Evolutionary conservation across 1,140 invertebrate genomes (phyloP).

Genomic region (Melipona quadrifasciata): DNA sequence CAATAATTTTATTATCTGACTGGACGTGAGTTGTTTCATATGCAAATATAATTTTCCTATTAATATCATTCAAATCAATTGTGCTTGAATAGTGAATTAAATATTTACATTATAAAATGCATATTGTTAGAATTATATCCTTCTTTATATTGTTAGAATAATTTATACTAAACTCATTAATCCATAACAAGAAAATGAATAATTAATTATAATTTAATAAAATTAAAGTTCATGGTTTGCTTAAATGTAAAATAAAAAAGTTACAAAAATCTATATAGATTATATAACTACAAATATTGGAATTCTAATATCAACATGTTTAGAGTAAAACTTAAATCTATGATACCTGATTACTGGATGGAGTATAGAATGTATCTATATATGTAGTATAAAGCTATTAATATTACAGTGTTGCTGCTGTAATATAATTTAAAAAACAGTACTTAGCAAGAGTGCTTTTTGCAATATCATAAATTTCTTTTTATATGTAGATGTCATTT

Average conservation of each 20-base stretch:
- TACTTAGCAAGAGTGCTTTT: constrained; percentile 38
- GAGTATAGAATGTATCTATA: constrained; percentile 36
- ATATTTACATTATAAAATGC: constrained; percentile 46
- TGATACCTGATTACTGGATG: constrained; percentile 50
- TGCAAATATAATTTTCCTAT: constrained; percentile 56
- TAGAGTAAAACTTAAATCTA: constrained; percentile 40
- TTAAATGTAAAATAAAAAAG: constrained; percentile 21
- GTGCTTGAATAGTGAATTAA: constrained; percentile 40
- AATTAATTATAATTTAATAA: neutral
- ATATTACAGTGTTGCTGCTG: constrained; percentile 27
- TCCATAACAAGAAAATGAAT: constrained; percentile 9
- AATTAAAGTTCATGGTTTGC: constrained; percentile 1
- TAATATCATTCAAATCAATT: constrained; percentile 33
- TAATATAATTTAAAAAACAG: constrained; percentile 44
- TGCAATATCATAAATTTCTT: constrained; percentile 21
- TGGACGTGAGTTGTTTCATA: constrained; percentile 69
- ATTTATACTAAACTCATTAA: constrained; percentile 1
- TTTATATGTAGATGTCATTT: constrained; percentile 27
- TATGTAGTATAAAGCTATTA: constrained; percentile 34
- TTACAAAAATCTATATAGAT: constrained; percentile 9
- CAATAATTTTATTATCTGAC: constrained; percentile 65
- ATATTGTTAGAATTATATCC: constrained; percentile 4
- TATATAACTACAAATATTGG: constrained; percentile 1
- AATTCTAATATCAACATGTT: constrained; percentile 30
- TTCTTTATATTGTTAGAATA: constrained; percentile 20